phyloP scores from a whole-genome alignment of 2,113 vertebrate genomes.

The Chaetorhynchus papuensis region DNA sequence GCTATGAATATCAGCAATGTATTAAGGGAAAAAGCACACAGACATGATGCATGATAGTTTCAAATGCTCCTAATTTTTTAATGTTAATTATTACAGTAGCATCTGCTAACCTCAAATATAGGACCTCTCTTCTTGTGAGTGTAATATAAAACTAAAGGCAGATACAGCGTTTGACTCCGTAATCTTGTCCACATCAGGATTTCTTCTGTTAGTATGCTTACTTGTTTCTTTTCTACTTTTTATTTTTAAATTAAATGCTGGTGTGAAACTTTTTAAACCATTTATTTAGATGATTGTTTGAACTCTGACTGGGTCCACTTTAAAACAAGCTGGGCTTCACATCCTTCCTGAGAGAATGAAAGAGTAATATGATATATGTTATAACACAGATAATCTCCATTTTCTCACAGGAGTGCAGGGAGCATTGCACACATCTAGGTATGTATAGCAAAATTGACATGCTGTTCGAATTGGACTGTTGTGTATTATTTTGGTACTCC shows the following conservation, averaged over 20 bases:
- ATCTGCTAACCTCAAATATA: background rate
- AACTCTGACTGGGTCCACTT: background rate
- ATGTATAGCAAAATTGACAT: background rate
- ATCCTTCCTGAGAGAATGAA: background rate
- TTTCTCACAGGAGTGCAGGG: background rate
- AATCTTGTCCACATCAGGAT: background rate
- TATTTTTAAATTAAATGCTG: background rate
- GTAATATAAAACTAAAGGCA: background rate
- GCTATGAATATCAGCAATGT: background rate
- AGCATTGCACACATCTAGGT: background rate
- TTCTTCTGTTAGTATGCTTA: background rate
- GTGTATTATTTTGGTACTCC: background rate
- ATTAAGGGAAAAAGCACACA: background rate
- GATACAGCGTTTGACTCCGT: background rate
- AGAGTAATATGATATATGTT: background rate
- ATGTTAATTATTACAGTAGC: background rate
- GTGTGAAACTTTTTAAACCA: background rate
- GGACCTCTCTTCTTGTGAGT: background rate
- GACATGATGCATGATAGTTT: slow-evolving; percentile 17
- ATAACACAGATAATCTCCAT: background rate
- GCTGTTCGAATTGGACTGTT: background rate
- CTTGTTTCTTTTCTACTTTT: background rate
- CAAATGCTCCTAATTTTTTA: slow-evolving; percentile 47
- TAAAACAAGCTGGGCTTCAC: background rate
- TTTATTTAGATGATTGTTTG: background rate